A percentile compares a stretch with the other conserved stretches of the same genome.
These are phyloP conservation scores for Dipodomys merriami DNA, from an alignment of 2,113 vertebrate genomes.

Conservation along the genomic window DNA sequence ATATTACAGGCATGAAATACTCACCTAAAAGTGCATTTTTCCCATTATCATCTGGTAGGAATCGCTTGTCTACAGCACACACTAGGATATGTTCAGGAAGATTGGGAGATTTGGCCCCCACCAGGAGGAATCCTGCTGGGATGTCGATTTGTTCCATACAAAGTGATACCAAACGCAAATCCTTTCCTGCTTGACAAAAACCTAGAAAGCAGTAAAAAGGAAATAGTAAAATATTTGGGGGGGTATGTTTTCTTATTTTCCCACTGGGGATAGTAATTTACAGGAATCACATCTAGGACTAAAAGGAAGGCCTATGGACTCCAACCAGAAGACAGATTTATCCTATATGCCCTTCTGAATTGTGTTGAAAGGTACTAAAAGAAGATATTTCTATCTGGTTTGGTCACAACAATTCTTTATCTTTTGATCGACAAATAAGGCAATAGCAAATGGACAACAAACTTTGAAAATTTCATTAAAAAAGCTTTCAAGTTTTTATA, in stretches of 20 bases:
- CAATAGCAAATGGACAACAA: not conserved
- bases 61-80: constrained; percentile 97
- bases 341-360: not conserved
- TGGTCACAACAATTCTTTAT: not conserved
- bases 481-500: not conserved
- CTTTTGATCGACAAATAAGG: constrained; percentile 10
- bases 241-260: not conserved
- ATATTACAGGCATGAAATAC: constrained; percentile 65
- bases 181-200: constrained; percentile 99
- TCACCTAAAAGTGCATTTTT: constrained; percentile 99
- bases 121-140: constrained; percentile 95
- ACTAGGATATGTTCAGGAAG: constrained; percentile 97
- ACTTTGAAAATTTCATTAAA: not conserved
- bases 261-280: not conserved
- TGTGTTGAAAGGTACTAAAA: not conserved
- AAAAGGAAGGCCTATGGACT: constrained; percentile 15
- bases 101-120: constrained; percentile 97
- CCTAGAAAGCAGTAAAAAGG: constrained; percentile 85
- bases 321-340: constrained; percentile 20
- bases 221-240: constrained; percentile 21
- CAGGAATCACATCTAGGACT: constrained; percentile 15
- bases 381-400: not conserved
- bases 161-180: constrained; percentile 95
- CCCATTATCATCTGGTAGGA: constrained; percentile 97
- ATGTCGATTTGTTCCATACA: constrained; percentile 94